Base-by-base conservation (phyloP, 2,888 invertebrate genomes). In the Drosophila paranaensis region DNA sequence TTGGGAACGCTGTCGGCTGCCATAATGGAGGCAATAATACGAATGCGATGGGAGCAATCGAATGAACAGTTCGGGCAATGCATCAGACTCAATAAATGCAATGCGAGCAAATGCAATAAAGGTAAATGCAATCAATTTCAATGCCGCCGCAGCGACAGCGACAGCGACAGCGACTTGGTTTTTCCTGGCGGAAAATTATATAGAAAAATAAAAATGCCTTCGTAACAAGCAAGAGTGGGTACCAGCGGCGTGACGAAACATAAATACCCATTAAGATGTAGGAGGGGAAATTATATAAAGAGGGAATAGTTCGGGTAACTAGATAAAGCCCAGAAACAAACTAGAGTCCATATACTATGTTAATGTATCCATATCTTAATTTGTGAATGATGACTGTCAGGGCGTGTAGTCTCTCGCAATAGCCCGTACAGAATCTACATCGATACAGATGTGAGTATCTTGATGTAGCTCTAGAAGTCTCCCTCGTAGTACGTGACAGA, bases 91-190 rank as follows among this genome's bases (percentile, higher is more conserved):
- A 51, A 74, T 79, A 67, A 76, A 65, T 62, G 75, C 58, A 50
- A 54, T 63, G 48, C 62, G 42, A 56, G 64, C 60, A 77, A 79
- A 81, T 74, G 76, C 88, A 86, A 89, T 89, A 79, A 79, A 79
- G 77, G 74, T 84, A 78, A 85, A 85, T 80, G 78, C 85, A 86
- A 85, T 89, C 88, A 82, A 86, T 82, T 86, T 74, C 76, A 89
- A 85, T 80, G 81, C 61, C 71, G 69, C 37, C 43, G 68, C 51
- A 60, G 51, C 60, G 60, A 55, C 74, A 48, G 60, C 74, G 61
- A 81, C 51, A 60, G 51, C 60, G 60, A 55, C 74, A 48, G 60
- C 74, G 61, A 81, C 72, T 61, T 43, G 60, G 62, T 70, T 68
- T 72, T 77, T 78, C 66, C 53, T n/a, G 30, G 53, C 87, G 84